Conservation (phyloP, 2,888 invertebrate genomes). For the Perizoma affinitatum region DNA sequence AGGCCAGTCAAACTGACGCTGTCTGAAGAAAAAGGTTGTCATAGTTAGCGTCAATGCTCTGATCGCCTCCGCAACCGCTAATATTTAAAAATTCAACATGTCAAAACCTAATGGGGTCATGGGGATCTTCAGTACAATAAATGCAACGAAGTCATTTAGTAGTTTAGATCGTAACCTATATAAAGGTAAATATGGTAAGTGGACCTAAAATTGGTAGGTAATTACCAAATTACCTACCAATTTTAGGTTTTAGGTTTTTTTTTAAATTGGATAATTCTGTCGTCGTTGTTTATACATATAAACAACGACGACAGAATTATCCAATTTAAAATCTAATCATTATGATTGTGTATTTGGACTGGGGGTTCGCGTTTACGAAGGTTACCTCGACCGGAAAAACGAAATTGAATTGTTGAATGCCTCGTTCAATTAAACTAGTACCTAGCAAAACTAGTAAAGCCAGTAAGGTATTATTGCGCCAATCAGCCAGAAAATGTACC, state of each 20-base stretch:
- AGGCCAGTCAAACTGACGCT: too few species aligned
- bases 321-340: slow-evolving; percentile 11
- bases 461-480: slow-evolving; percentile 14
- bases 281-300: background rate
- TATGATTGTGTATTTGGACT: background rate
- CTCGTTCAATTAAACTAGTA: background rate
- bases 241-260: background rate
- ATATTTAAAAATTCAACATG: too few species aligned
- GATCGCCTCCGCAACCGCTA: too few species aligned
- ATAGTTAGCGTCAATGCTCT: too few species aligned
- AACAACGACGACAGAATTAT: slow-evolving; percentile 4
- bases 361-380: slow-evolving; percentile 12
- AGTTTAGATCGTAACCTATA: too few species aligned
- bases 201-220: background rate
- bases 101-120: too few species aligned
- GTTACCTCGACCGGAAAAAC: slow-evolving; percentile 21
- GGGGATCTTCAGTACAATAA: too few species aligned
- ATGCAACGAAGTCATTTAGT: too few species aligned
- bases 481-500: background rate
- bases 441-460: slow-evolving; percentile 9
- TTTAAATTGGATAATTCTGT: slow-evolving; percentile 13
- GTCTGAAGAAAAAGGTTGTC: too few species aligned
- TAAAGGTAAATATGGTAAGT: too few species aligned
- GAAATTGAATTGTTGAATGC: background rate
- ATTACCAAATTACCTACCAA: background rate